Base-by-base conservation (phyloP, 2,797 vertebrate species). In the Rhadinocentrus ornatus region DNA sequence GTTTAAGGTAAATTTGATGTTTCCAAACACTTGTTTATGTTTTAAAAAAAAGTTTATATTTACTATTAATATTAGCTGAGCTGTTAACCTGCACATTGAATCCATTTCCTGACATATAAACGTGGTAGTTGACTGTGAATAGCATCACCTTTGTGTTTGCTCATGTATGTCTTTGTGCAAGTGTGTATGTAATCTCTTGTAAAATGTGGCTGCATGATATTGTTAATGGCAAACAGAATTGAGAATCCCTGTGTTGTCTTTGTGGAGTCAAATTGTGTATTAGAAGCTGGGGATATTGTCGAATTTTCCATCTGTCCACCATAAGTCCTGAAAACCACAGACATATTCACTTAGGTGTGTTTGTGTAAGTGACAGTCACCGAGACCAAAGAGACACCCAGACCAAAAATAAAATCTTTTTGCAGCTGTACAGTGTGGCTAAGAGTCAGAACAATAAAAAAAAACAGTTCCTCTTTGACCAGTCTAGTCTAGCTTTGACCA, bases 1-100 rank as follows among this genome's bases (percentile, higher is more conserved):
- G 95, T 84, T 82, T 93, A 34, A 92, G 93, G 95, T 77, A 79
- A 27, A 39, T 10, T 67, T 6, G 3, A 41, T 44, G 56, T 54
- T 73, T 57, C 24, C 18, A 22, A 24, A 54, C 26, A 15, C 5
- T 18, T 26, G 26, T 18, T 46, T n/a, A 32, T 20, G 24, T 12
- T 15, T 27, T 12, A 26, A 12, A 48, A 27, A 29, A 0, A 18
- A 44, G 15, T 20, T 6, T 39, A 26, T 20, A 10, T 44, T 57
- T 64, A 1, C 6, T 18, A 20, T 29, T 29, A n/a, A n/a, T n/a
- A n/a, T n/a, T n/a, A n/a, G 24, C 27, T 53, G 11, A 53, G 50
- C n/a, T 39, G 18, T 41, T 20, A 54, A 54, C 16, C 50, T 26
- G 50, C 34, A 54, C 53, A 11, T 37, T 12, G 3, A 39, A 54